Evolutionary conservation across 2,888 invertebrate genomes (phyloP).

Genomic region (Caenorhabditis angaria): DNA sequence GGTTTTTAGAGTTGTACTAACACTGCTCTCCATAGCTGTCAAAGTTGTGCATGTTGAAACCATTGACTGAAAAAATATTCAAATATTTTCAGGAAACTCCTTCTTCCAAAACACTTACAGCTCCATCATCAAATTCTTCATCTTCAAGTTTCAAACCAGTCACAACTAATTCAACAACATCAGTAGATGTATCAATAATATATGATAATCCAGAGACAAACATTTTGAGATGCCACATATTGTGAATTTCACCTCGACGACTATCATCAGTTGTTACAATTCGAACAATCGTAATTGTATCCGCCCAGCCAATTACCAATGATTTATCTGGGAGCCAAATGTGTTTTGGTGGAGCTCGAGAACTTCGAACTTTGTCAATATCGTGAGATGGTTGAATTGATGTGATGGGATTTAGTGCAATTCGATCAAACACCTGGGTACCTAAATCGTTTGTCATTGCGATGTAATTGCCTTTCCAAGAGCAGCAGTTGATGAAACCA

Average conservation of each 20-base stretch:
- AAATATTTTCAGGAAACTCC: too few species aligned
- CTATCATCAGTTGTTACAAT: slow-evolving; percentile 29
- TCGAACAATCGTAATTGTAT: slow-evolving; percentile 59
- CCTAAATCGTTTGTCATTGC: slow-evolving; percentile 72
- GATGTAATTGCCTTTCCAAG: slow-evolving; percentile 62
- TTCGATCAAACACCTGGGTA: slow-evolving; percentile 65
- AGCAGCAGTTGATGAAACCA: slow-evolving; percentile 64
- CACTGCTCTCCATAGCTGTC: slow-evolving; percentile 32
- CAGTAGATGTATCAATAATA: slow-evolving; percentile 37
- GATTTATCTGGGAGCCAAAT: slow-evolving; percentile 58
- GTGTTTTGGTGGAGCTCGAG: slow-evolving; percentile 63
- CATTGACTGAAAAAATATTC: slow-evolving; percentile 38
- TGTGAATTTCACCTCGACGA: slow-evolving; percentile 43
- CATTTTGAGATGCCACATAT: slow-evolving; percentile 50
- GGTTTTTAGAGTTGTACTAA: slow-evolving; percentile 37
- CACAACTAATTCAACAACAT: slow-evolving; percentile 61
- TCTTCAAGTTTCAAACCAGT: slow-evolving; percentile 60
- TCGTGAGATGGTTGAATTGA: slow-evolving; percentile 63
- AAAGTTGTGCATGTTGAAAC: slow-evolving; percentile 33
- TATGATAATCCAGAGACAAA: slow-evolving; percentile 64
- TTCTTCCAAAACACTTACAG: slow-evolving; percentile 28
- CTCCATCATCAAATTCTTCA: slow-evolving; percentile 51
- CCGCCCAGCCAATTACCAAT: slow-evolving; percentile 70
- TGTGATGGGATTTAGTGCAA: slow-evolving; percentile 37
- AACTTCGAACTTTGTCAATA: slow-evolving; percentile 52